phyloP scores from a whole-genome alignment of 1,140 invertebrate species.

The Pomacea maculata region DNA sequence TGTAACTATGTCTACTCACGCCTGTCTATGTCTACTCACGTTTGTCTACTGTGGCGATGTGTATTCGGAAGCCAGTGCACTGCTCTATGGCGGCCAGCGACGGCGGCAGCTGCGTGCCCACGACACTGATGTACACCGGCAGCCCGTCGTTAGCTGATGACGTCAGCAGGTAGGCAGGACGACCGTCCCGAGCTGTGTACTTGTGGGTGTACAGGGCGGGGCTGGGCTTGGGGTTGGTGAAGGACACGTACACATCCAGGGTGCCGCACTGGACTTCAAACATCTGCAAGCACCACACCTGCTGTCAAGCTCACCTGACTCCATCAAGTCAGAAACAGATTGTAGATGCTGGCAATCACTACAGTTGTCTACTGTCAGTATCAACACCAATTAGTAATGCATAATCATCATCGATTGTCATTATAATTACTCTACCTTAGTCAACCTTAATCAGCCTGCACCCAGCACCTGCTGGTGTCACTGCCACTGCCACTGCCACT shows the following conservation, averaged over 20 bases:
- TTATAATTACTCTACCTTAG: too few relatives aligned
- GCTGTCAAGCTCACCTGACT: too few relatives aligned
- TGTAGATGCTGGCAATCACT: too few relatives aligned
- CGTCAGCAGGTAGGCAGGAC: slow-evolving; percentile 18
- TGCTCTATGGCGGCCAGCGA: neutral
- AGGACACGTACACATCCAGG: slow-evolving; percentile 29
- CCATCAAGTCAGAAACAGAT: too few relatives aligned
- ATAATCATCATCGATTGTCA: too few relatives aligned
- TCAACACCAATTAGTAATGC: too few relatives aligned
- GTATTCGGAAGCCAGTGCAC: neutral
- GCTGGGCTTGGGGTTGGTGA: slow-evolving; percentile 29
- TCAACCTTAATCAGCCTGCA: too few relatives aligned
- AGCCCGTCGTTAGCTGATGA: neutral
- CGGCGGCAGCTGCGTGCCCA: neutral
- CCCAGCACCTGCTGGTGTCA: too few relatives aligned
- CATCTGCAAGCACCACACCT: neutral
- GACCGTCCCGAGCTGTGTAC: slow-evolving; percentile 25
- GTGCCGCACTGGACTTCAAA: slow-evolving; percentile 32
- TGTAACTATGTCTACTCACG: too few relatives aligned
- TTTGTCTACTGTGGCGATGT: neutral
- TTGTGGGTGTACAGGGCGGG: slow-evolving; percentile 25
- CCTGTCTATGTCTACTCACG: too few relatives aligned
- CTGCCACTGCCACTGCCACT: too few relatives aligned
- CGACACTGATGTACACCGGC: slow-evolving; percentile 11
- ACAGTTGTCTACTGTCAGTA: too few relatives aligned